Evolutionary conservation across 2,888 invertebrate species (phyloP), one percentile per base, ranked within the genome.

Genomic region (Drepana falcataria): DNA sequence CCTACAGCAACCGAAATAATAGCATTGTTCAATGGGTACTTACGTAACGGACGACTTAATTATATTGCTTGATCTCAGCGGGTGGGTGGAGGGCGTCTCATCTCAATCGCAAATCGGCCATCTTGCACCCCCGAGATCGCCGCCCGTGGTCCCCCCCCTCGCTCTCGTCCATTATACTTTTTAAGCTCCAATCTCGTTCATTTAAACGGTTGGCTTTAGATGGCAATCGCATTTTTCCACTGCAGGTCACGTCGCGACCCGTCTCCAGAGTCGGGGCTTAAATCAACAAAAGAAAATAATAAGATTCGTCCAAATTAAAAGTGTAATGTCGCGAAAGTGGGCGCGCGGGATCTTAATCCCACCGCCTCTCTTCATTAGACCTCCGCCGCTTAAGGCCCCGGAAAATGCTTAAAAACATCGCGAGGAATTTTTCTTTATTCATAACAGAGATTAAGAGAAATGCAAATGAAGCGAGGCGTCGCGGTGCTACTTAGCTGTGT

Each of bases 261-360:
- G 91, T 91, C 92, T 91, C 89, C 87, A 84, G 86, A 78, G 81
- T 87, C 83, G 86, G 92, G 91, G 93, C 93, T 92, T 93, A 93
- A 93, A 93, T 93, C 93, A 93, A 93, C 93, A 93, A 92, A 92
- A 92, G 91, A 91, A 91, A 91, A 91, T 91, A 93, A 93, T 93
- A 93, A 93, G 93, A 93, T 93, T 93, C 93, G 88, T 93, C 93
- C 93, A 93, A 93, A 93, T 93, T 93, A 93, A 93, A 93, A 93
- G 93, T 93, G 93, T 93, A 93, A 93, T 87, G 90, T 90, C 88
- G 89, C 83, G 87, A 87, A 83, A 87, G 83, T 82, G 80, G 68
- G 73, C 64, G 65, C 66, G 68, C 64, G 65, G 73, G 62, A 53
- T 65, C 66, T 68, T 88, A 88, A 88, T 87, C 89, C 90, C 78